phyloP scores from a whole-genome alignment of 2,888 invertebrate genomes.

The Scrobipalpa costella region DNA sequence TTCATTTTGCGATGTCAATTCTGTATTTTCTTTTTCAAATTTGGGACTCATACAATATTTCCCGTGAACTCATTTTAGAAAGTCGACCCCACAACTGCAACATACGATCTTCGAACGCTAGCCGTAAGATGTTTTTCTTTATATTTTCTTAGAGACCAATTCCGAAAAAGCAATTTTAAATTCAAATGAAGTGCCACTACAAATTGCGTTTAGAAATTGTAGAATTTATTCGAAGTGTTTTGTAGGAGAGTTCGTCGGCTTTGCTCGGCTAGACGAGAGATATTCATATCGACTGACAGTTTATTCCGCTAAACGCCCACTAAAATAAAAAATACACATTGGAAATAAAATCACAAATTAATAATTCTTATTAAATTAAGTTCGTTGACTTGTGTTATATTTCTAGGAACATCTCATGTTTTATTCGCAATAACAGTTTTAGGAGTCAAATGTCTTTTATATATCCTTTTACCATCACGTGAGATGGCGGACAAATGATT shows the following conservation, averaged over 20 bases:
- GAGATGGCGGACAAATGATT: no score
- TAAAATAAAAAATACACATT: not conserved
- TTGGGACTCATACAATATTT: conserved; percentile 2
- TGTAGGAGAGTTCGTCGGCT: conserved; percentile 1
- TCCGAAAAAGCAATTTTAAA: conserved; percentile 13
- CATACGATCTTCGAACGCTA: not conserved
- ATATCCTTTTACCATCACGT: no score
- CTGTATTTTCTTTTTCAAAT: conserved; percentile 7
- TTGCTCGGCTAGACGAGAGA: not conserved
- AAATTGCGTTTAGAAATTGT: conserved; percentile 19
- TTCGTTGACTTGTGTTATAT: no score
- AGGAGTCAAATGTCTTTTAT: no score
- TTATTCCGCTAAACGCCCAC: not conserved
- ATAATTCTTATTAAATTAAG: not conserved
- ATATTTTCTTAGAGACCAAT: not conserved
- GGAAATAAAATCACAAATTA: not conserved
- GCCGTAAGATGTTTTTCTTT: conserved; percentile 7
- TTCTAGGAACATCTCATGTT: no score
- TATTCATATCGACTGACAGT: not conserved
- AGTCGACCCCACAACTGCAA: not conserved
- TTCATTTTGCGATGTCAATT: not conserved
- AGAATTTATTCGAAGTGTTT: conserved; percentile 16
- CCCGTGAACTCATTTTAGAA: not conserved
- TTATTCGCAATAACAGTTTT: no score
- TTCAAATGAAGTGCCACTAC: conserved; percentile 16